These are phyloP conservation scores for Aurelia coerulea DNA, from an alignment of 30 jellyfish, hydroid and myxozoan genomes.

Conservation along the genomic window DNA sequence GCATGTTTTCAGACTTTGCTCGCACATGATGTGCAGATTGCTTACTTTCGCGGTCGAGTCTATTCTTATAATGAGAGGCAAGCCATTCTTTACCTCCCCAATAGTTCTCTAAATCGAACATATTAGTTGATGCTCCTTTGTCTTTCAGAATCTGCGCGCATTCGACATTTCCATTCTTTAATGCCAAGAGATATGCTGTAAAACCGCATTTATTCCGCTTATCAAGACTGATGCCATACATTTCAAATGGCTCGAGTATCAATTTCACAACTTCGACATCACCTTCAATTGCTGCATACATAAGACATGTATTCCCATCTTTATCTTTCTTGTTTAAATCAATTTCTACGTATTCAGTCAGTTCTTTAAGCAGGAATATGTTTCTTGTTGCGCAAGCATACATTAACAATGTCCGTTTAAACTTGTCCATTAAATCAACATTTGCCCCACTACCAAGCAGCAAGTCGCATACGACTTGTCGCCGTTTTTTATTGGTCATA, in stretches of 20 bases:
- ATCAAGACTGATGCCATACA: conserved; percentile 44
- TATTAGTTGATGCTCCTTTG: conserved; percentile 45
- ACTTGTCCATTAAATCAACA: conserved; percentile 25
- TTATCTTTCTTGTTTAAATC: conserved; percentile 33
- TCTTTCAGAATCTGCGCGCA: conserved; percentile 50
- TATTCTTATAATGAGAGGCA: conserved; percentile 15
- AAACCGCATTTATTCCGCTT: conserved; percentile 47
- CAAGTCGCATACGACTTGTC: conserved; percentile 34
- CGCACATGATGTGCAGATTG: conserved; percentile 12
- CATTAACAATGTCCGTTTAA: conserved; percentile 33
- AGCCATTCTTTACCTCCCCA: conserved; percentile 54
- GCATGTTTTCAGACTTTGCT: conserved; percentile 14
- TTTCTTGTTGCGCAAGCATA: conserved; percentile 73
- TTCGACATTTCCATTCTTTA: conserved; percentile 48
- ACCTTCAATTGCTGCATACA: conserved; percentile 72
- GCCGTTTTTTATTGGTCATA: conserved; percentile 41
- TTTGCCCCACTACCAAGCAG: conserved; percentile 52
- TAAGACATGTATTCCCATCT: conserved; percentile 62
- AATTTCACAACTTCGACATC: conserved; percentile 18
- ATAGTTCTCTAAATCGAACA: conserved; percentile 42
- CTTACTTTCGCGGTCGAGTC: conserved; percentile 27
- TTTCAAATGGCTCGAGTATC: conserved; percentile 3
- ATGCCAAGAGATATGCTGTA: conserved; percentile 63
- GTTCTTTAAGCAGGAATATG: conserved; percentile 16
- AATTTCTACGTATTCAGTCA: conserved; percentile 18